Percentiles rank a stretch among this genome's conserved stretches.
These are phyloP conservation scores for Lapara coniferarum DNA, from an alignment of 2,888 invertebrate species.

Conservation along the genomic window DNA sequence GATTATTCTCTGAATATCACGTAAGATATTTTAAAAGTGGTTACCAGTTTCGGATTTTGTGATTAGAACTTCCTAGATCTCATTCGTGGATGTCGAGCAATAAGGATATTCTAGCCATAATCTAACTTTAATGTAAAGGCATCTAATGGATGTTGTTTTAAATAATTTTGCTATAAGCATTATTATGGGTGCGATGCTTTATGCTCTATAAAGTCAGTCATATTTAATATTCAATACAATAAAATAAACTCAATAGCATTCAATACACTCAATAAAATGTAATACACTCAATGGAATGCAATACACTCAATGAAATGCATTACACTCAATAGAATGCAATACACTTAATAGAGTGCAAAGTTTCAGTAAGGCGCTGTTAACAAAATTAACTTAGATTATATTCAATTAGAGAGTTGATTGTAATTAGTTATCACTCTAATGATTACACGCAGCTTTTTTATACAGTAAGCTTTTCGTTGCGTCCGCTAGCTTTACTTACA, in stretches of 20 bases:
- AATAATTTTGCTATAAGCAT: background rate
- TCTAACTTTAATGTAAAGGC: background rate
- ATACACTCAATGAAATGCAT: no score
- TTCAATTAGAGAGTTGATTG: background rate
- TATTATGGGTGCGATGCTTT: no score
- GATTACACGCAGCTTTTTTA: background rate
- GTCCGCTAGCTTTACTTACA: background rate
- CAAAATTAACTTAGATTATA: background rate
- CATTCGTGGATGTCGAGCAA: background rate
- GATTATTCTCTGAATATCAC: no score
- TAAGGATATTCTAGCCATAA: background rate
- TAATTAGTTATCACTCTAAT: background rate
- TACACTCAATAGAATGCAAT: no score
- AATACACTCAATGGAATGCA: no score
- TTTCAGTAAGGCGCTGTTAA: no score
- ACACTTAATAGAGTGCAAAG: background rate
- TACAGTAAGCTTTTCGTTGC: background rate
- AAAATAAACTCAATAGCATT: no score
- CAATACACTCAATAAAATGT: no score
- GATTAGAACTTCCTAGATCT: background rate
- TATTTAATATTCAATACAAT: no score
- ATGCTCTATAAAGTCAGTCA: no score
- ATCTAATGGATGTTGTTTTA: background rate
- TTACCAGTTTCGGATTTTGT: background rate
- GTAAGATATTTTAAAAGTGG: background rate